Evolutionary conservation across 2,797 vertebrate species (phyloP).

Genomic region (Crocodylus rhombifer): DNA sequence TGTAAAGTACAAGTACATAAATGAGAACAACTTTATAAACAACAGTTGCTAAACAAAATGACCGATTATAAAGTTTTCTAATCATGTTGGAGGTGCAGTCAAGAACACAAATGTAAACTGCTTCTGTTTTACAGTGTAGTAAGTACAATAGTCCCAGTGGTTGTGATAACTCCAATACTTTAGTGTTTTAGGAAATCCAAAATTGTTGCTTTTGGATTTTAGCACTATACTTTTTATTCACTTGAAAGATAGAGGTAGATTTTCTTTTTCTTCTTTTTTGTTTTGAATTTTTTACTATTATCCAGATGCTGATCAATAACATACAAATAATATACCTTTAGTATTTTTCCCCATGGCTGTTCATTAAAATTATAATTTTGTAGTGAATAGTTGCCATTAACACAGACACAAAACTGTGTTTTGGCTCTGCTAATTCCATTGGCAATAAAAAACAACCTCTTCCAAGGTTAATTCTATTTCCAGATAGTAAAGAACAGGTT

Average conservation of each 20-base stretch:
- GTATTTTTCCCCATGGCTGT: neutral
- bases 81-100: neutral
- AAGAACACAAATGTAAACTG: neutral
- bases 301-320: neutral
- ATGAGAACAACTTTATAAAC: neutral
- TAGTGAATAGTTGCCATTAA: neutral
- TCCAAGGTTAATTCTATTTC: constrained; percentile 6
- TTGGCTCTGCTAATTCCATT: constrained; percentile 41
- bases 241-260: neutral
- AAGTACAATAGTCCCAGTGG: neutral
- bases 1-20: neutral
- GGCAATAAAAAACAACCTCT: neutral
- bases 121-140: fast-evolving
- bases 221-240: neutral
- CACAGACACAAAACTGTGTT: constrained; percentile 14
- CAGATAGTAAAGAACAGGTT: constrained; percentile 13
- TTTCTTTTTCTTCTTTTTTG: neutral
- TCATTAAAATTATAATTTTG: neutral
- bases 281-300: neutral
- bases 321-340: neutral
- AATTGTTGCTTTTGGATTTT: constrained; percentile 5
- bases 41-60: neutral
- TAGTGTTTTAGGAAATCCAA: neutral
- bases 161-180: neutral
- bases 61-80: neutral